phyloP scores from a whole-genome alignment of 1,140 invertebrate species.

The Arctopsyche grandis region DNA sequence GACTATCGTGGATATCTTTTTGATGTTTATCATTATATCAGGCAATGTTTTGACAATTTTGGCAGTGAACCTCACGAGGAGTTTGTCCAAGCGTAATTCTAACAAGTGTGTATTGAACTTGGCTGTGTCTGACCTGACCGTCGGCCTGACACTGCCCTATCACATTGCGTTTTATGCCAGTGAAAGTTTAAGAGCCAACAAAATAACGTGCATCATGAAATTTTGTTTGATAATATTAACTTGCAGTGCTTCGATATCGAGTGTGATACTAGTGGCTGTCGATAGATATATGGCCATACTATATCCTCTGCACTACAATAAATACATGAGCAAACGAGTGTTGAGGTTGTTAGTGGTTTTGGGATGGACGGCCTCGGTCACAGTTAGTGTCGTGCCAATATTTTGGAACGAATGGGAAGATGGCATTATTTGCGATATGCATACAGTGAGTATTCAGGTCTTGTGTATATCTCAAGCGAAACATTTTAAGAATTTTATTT shows the following conservation, averaged over 20 bases:
- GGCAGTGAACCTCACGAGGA: conserved; percentile 73
- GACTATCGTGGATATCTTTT: conserved; percentile 70
- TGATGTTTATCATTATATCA: conserved; percentile 72
- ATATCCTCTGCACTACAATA: conserved; percentile 79
- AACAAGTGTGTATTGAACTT: conserved; percentile 80
- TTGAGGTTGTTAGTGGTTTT: conserved; percentile 69
- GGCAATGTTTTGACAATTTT: conserved; percentile 79
- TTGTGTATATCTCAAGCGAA: background rate
- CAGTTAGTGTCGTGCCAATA: conserved; percentile 72
- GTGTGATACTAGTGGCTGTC: conserved; percentile 83
- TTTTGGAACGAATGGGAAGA: conserved; percentile 78
- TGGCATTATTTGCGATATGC: conserved; percentile 69
- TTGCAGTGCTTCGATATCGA: conserved; percentile 81
- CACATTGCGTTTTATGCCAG: conserved; percentile 77
- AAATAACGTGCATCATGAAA: conserved; percentile 72
- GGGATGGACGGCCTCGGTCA: conserved; percentile 72
- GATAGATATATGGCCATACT: conserved; percentile 87
- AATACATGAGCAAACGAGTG: conserved; percentile 72
- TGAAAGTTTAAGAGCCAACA: conserved; percentile 66
- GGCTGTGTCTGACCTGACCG: conserved; percentile 78
- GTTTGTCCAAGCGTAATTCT: conserved; percentile 71
- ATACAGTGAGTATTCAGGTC: conserved; percentile 58
- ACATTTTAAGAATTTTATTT: background rate
- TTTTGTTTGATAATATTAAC: conserved; percentile 78
- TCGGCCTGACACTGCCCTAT: conserved; percentile 78